A percentile compares a stretch with the other conserved stretches of the same genome.
These are phyloP conservation scores for Sitta carolinensis DNA, from an alignment of 2,797 vertebrate genomes.

Conservation along the genomic window DNA sequence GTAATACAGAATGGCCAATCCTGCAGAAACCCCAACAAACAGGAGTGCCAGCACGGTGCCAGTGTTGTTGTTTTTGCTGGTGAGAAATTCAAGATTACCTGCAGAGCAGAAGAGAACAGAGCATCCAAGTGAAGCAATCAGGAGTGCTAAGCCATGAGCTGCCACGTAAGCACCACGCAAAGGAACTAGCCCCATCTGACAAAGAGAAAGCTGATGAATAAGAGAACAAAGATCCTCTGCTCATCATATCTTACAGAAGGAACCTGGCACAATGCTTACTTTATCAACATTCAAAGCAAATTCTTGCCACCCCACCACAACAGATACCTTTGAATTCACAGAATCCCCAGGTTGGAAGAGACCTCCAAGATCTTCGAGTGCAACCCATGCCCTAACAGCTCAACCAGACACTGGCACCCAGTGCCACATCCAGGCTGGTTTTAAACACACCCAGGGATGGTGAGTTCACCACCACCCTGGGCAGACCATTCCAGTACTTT, in stretches of 20 bases:
- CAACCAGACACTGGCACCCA: too few species aligned
- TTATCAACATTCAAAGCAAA: neutral
- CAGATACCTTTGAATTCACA: neutral
- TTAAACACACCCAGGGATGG: too few species aligned
- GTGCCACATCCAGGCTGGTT: too few species aligned
- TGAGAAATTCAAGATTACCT: neutral
- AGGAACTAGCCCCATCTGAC: neutral
- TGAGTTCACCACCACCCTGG: too few species aligned
- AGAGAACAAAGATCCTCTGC: neutral
- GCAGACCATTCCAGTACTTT: too few species aligned
- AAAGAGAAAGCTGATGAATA: neutral
- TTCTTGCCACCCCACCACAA: neutral
- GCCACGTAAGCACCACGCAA: neutral
- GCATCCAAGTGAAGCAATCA: neutral
- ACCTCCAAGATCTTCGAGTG: too few species aligned
- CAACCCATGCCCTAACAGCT: too few species aligned
- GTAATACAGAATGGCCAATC: accelerated
- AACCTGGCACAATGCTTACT: neutral
- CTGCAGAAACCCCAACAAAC: accelerated
- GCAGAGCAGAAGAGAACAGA: neutral
- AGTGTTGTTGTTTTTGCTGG: accelerated
- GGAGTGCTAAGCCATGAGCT: neutral
- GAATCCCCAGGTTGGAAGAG: too few species aligned
- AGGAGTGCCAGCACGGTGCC: accelerated
- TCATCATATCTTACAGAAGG: neutral